phyloP scores from a whole-genome alignment of 2,113 vertebrate genomes.

The Paracanthobrama guichenoti region DNA sequence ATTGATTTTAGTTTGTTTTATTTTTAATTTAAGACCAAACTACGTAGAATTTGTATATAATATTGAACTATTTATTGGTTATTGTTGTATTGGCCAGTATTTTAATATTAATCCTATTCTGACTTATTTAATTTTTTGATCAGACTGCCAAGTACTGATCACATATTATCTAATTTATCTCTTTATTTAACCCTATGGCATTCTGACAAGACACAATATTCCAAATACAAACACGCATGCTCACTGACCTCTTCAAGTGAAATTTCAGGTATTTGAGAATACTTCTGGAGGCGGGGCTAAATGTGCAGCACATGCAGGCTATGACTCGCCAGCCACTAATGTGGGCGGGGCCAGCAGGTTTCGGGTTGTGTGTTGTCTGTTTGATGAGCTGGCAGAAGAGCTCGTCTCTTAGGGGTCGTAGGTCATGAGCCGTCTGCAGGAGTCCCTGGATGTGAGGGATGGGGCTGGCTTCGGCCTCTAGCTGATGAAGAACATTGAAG shows the following conservation, averaged over 20 bases:
- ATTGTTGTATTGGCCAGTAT: too few relatives aligned
- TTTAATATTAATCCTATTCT: neutral
- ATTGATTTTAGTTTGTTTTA: neutral
- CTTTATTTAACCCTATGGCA: neutral
- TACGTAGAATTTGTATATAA: too few relatives aligned
- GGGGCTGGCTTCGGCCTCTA: conserved; percentile 87
- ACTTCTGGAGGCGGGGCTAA: conserved; percentile 81
- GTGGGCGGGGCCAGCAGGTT: conserved; percentile 79
- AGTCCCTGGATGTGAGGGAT: conserved; percentile 89
- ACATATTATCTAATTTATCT: neutral
- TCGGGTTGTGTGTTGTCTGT: conserved; percentile 86
- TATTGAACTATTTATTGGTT: too few relatives aligned
- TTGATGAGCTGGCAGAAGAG: conserved; percentile 97
- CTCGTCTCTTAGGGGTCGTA: conserved; percentile 88
- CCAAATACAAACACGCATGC: neutral
- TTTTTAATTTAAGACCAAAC: neutral
- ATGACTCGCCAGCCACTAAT: conserved; percentile 91
- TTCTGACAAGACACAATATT: too few relatives aligned
- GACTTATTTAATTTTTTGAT: neutral
- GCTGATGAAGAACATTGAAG: conserved; percentile 91
- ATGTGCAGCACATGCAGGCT: conserved; percentile 89
- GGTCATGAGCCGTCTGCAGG: conserved; percentile 90
- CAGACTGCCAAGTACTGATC: neutral
- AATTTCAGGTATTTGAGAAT: conserved; percentile 94
- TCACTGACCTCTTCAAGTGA: conserved; percentile 88